A percentile compares a stretch with the other conserved stretches of the same genome.
Evolutionary conservation across 2,113 vertebrate species (phyloP).

Genomic region (Sinocyclocheilus maitianheensis): DNA sequence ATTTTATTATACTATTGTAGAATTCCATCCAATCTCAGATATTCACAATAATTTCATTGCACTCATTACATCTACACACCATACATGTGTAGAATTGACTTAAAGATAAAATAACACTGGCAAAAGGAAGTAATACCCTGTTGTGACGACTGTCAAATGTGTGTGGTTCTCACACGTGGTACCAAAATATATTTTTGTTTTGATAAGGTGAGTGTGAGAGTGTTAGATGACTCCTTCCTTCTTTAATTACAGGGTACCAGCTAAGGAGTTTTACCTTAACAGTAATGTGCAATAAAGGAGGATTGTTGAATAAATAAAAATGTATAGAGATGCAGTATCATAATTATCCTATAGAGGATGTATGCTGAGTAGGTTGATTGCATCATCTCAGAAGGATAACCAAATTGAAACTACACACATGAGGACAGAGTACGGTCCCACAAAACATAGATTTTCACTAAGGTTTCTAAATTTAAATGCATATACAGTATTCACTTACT

Average conservation of each 20-base stretch:
- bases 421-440: too few species aligned
- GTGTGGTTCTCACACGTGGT: not conserved
- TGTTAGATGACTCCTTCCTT: not conserved
- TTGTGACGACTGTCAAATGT: not conserved
- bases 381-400: too few species aligned
- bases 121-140: not conserved
- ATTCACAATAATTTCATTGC: not conserved
- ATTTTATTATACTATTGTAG: not conserved
- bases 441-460: too few species aligned
- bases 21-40: not conserved
- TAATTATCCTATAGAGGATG: too few species aligned
- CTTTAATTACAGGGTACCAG: not conserved
- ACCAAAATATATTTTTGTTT: not conserved
- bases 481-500: too few species aligned
- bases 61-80: not conserved
- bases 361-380: too few species aligned
- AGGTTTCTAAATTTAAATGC: too few species aligned
- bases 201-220: not conserved
- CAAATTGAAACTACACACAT: too few species aligned
- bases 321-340: too few species aligned
- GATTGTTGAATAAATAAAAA: not conserved
- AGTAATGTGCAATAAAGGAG: not conserved
- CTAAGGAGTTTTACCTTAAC: not conserved
- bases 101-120: not conserved
- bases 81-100: not conserved